Conservation (phyloP, 1,140 invertebrate genomes). For the Sipha flava region DNA sequence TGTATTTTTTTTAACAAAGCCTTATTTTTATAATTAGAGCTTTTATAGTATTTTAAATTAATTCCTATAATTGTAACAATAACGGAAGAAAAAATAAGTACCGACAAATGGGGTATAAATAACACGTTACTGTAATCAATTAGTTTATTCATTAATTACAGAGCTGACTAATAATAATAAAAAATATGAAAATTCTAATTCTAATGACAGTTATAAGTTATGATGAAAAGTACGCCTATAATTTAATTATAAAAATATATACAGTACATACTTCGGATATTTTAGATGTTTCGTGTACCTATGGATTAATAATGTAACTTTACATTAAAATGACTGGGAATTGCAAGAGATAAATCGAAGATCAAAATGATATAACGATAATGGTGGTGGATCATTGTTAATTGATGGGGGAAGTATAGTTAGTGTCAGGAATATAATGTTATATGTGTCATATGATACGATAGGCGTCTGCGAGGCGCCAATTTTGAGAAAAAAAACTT, state of each 20-base stretch:
- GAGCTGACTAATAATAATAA: too few species aligned
- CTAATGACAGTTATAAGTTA: too few species aligned
- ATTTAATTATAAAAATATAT: background rate
- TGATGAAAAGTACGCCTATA: too few species aligned
- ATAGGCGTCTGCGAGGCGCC: background rate
- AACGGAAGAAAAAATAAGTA: background rate
- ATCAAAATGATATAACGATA: background rate
- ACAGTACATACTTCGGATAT: background rate
- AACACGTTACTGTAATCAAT: background rate
- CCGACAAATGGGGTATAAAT: background rate
- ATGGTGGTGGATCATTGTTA: background rate
- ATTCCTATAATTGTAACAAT: background rate
- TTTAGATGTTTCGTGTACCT: too few species aligned
- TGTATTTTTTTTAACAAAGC: background rate
- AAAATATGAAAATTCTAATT: too few species aligned
- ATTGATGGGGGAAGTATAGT: background rate
- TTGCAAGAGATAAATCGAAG: background rate
- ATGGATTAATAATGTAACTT: too few species aligned
- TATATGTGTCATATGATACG: background rate
- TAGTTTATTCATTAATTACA: too few species aligned
- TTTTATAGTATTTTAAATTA: background rate
- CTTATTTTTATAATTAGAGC: conserved; percentile 7
- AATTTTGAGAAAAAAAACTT: background rate
- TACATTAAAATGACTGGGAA: background rate
- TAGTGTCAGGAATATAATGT: background rate